Evolutionary conservation across 2,888 invertebrate genomes (phyloP), one percentile per base, ranked within the genome.

Genomic region (Tethea ocularis): DNA sequence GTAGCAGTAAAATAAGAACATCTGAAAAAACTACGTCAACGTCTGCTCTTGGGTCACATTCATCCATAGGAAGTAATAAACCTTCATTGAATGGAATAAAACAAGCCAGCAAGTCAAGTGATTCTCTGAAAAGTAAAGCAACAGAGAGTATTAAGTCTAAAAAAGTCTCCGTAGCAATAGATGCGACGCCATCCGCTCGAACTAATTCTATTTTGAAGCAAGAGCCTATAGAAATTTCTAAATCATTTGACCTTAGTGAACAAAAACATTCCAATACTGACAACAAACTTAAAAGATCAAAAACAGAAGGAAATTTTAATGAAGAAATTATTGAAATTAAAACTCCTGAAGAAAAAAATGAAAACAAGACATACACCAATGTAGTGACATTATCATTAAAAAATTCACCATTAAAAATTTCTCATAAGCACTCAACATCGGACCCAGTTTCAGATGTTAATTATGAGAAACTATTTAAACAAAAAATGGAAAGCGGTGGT

Each of bases 141-240:
- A 83, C 84, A 22, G 92, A 89, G 51, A 92, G 91, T 57, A 72
- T 84, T 8, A 94, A 94, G 62, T 94, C 95, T 0, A 95, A 94
- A 69, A 95, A 96, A 85, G 95, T 97, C 2, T 97, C 96, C 0
- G 95, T 97, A 11, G 97, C 95, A 0, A 93, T 97, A 33, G 97
- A 97, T 81, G 97, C 97, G 0, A 97, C 97, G 0, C 96, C 96
- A 13, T 94, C 95, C 1, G 95, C 96, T 1, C 91, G 96, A 64
- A 96, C 96, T 24, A 94, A 95, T 63, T 96, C 96, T 58, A 94
- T 97, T 36, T 80, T 97, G 57, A 94, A 95, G 70, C 97, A 97
- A 86, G 94, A 96, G 79, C 97, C 97, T 0, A 96, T 96, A 64
- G 96, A 97, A 85, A 81, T 96, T 53, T 94, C 94, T 0, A 96